Conservation (phyloP, 1,140 invertebrate genomes). For the Solen grandis region DNA sequence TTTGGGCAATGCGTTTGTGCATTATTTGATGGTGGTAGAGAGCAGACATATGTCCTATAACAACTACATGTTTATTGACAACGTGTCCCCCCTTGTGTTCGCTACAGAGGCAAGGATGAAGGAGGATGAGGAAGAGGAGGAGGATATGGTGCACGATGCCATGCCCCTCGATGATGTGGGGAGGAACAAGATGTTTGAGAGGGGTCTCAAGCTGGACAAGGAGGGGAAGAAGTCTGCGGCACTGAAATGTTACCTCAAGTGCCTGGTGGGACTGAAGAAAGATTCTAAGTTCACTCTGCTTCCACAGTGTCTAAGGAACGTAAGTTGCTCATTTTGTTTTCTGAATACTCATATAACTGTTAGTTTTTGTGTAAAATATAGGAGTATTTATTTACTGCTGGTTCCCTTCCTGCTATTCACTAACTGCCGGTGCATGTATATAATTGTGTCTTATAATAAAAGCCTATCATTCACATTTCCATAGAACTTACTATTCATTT, state of each 20-base stretch:
- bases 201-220: conserved; percentile 64
- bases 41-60: conserved; percentile 30
- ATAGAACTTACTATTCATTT: too few relatives aligned
- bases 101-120: conserved; percentile 54
- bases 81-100: conserved; percentile 27
- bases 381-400: not conserved
- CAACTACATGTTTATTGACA: conserved; percentile 48
- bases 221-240: conserved; percentile 67
- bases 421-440: not conserved
- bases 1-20: conserved; percentile 17
- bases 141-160: conserved; percentile 1
- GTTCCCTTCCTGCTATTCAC: not conserved
- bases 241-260: conserved; percentile 74
- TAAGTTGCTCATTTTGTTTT: conserved; percentile 56
- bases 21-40: conserved; percentile 24
- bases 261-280: conserved; percentile 68
- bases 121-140: conserved; percentile 51
- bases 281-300: conserved; percentile 70
- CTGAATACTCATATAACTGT: not conserved
- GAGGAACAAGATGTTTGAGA: conserved; percentile 73
- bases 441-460: too few relatives aligned
- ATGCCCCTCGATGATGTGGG: conserved; percentile 51
- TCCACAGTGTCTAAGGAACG: conserved; percentile 76
- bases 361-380: not conserved
- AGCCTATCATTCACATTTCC: too few relatives aligned